A percentile compares a stretch with the other conserved stretches of the same genome.
These are phyloP conservation scores for Rhopilema esculentum DNA, from an alignment of 30 jellyfish, hydroid and myxozoan genomes.

Conservation along the genomic window DNA sequence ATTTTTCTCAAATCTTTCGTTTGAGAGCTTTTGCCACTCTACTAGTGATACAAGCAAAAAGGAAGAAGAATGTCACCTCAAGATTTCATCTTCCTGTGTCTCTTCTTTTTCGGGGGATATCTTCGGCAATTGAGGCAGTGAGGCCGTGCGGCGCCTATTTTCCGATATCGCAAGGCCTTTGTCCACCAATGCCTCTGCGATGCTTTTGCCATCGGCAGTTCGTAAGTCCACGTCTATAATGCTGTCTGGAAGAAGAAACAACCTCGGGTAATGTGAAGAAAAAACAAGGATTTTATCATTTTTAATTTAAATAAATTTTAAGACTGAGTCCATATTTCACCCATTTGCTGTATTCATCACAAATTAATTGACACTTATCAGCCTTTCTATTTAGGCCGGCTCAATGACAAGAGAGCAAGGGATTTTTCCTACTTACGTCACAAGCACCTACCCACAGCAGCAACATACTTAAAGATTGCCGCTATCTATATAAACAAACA, in stretches of 20 bases:
- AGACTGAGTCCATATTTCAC: too few species aligned
- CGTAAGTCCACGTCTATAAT: conserved; percentile 29
- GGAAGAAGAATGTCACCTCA: not conserved
- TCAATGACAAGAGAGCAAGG: too few species aligned
- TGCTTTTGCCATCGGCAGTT: conserved; percentile 29
- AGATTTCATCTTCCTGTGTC: conserved; percentile 7
- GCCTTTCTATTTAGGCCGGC: too few species aligned
- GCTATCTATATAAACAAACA: too few species aligned
- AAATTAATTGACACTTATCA: too few species aligned
- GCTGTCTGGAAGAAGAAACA: conserved; percentile 15
- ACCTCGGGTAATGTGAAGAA: too few species aligned
- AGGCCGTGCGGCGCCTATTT: conserved; percentile 9
- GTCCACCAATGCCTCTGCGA: conserved; percentile 27
- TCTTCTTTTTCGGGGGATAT: not conserved
- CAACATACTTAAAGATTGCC: too few species aligned
- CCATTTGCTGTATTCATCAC: too few species aligned
- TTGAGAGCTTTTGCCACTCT: not conserved
- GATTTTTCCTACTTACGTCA: too few species aligned
- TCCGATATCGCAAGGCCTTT: conserved; percentile 36
- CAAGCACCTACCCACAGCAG: too few species aligned
- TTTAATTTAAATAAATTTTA: too few species aligned
- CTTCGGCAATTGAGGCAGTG: not conserved
- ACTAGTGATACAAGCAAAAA: not conserved
- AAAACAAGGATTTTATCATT: too few species aligned
- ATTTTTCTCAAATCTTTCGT: not conserved